Base-by-base conservation (phyloP, 2,113 vertebrate genomes). In the Xenotilapia flavipinnis region DNA sequence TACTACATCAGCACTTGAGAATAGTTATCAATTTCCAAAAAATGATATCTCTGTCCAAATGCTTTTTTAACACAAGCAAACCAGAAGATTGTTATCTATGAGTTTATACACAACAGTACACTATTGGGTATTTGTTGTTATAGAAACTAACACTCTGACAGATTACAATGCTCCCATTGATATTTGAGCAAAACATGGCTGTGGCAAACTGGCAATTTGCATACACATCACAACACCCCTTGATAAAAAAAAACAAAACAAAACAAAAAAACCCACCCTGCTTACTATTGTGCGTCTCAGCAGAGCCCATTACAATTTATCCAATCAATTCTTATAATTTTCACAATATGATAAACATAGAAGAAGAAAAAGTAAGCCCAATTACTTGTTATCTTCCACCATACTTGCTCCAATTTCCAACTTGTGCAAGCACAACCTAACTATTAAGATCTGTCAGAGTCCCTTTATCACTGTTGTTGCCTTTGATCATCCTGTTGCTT, bases 1-100 rank as follows among this genome's bases (percentile, higher is more conserved):
- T 82, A 89, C 87, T 83, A 62, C 53, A 17, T 86, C 80, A 89
- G 80, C 31, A 79, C 89, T 91, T 82, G 68, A 91, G 75, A 91
- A 80, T 15, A 14, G 10, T 81, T 51, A 92, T 92, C 81, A 19
- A 7, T 81, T 92, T 79, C 79, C 77, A 54, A 90, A 89, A 75
- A 92, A 65, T 56, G 45, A 38, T 2, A 82, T 40, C 12, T 33
- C 21, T 14, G 7, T 88, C 68, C 49, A 90, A 77, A 85, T 60
- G 33, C 4, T 91, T 62, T 90, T 82, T 81, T 33, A 60, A 88
- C 84, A 65, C 58, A 58, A 89, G 51, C n/a, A 82, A 80, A 86
- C 23, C 19, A 68, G 14, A 84, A 54, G 53, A 28, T 21, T 36
- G 28, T 55, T 40, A 85, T 45, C 68, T 56, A 28, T 26, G 38